Percentiles rank a stretch among this genome's conserved stretches.
Conservation (phyloP, 2,113 vertebrate species). For the Plecotus auritus region DNA sequence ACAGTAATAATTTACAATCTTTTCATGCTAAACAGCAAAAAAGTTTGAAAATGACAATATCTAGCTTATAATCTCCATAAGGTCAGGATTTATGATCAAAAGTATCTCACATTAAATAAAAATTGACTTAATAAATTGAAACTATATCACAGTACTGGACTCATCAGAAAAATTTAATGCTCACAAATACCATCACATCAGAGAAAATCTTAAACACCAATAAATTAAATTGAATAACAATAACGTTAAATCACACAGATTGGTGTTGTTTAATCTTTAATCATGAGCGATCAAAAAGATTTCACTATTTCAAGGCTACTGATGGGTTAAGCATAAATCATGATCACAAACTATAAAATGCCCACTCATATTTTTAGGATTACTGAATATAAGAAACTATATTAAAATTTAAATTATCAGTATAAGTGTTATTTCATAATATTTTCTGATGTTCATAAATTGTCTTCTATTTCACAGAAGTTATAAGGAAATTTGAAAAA, state of each 20-base stretch:
- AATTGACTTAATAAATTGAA: conserved; percentile 3
- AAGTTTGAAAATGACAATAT: background rate
- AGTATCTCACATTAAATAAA: background rate
- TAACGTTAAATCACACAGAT: background rate
- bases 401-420: conserved; percentile 33
- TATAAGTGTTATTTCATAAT: background rate
- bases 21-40: conserved; percentile 16
- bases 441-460: conserved; percentile 7
- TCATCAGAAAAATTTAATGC: conserved; percentile 4
- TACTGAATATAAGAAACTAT: background rate
- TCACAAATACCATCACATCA: background rate
- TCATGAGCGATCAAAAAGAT: background rate
- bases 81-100: background rate
- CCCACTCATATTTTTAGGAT: background rate
- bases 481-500: background rate
- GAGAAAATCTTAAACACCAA: conserved; percentile 17
- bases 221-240: background rate
- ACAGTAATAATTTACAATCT: background rate
- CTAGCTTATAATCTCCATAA: background rate
- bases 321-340: background rate
- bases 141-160: background rate
- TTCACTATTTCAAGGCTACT: background rate
- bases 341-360: background rate
- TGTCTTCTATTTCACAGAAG: conserved; percentile 4
- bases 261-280: background rate